Conservation (phyloP, 2,797 vertebrate species). For the Huso huso region DNA sequence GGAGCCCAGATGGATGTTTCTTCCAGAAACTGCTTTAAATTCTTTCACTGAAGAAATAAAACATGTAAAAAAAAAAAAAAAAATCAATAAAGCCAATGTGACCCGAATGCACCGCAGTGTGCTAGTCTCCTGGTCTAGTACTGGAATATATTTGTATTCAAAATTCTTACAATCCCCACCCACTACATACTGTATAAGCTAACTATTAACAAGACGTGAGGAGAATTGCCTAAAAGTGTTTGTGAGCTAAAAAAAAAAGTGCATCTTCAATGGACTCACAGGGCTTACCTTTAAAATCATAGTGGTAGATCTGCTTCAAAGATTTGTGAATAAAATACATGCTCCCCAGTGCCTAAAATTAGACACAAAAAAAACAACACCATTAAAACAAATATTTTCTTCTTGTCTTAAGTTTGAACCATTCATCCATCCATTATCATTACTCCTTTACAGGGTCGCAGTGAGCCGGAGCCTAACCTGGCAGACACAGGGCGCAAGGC, state of each 20-base stretch:
- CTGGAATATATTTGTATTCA: no score
- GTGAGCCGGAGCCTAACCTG: no score
- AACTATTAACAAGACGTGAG: constrained; percentile 19
- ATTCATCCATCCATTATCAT: no score
- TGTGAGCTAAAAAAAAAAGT: no score
- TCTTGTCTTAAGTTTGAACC: no score
- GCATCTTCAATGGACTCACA: neutral
- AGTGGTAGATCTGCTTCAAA: constrained; percentile 60
- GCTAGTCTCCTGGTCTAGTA: no score
- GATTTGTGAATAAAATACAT: constrained; percentile 74
- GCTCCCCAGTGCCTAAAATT: constrained; percentile 65
- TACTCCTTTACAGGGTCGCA: no score
- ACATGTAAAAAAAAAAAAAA: no score
- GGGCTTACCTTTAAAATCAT: constrained; percentile 69
- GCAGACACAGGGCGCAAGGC: no score
- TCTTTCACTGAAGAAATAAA: constrained; percentile 44
- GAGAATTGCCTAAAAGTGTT: no score
- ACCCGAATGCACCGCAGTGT: constrained; percentile 23
- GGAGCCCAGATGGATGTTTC: constrained; percentile 47
- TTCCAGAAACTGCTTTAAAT: constrained; percentile 55
- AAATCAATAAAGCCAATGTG: constrained; percentile 71
- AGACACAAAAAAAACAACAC: constrained; percentile 30
- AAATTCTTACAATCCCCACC: constrained; percentile 58
- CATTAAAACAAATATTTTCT: neutral
- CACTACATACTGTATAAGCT: constrained; percentile 64